Evolutionary conservation across 2,113 vertebrate species (phyloP).

Genomic region (Petaurus breviceps): DNA sequence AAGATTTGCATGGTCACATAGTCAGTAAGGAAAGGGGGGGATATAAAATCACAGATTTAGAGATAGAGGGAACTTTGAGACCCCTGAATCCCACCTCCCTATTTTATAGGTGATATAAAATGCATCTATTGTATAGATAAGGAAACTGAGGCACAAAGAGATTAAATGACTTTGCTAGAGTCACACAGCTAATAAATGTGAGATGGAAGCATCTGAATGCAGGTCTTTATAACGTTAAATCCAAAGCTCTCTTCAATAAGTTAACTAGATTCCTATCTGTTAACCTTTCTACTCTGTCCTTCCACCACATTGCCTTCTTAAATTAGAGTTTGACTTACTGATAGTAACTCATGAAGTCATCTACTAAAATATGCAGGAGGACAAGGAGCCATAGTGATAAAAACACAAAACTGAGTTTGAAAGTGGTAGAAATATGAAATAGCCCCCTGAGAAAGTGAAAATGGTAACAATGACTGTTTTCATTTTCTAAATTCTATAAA

Average conservation of each 20-base stretch:
- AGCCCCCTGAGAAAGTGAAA: background rate
- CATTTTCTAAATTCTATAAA: background rate
- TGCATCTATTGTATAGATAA: background rate
- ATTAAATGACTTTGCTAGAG: background rate
- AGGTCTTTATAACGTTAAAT: background rate
- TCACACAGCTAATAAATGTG: background rate
- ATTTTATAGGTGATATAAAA: background rate
- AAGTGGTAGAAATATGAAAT: background rate
- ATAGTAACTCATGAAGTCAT: background rate
- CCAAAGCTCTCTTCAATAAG: background rate
- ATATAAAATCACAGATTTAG: background rate
- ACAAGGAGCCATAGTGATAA: background rate
- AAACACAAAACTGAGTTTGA: background rate
- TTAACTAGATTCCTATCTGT: background rate
- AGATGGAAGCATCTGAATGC: background rate
- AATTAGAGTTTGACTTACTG: background rate
- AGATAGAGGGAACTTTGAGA: background rate
- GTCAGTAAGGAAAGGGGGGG: background rate
- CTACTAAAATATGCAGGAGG: background rate
- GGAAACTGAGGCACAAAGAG: background rate
- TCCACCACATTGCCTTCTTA: background rate
- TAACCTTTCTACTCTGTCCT: background rate
- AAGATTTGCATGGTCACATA: background rate
- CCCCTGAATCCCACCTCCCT: background rate
- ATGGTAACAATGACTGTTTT: background rate